Conservation (phyloP, 2,797 vertebrate species). For the Gastrophryne carolinensis region DNA sequence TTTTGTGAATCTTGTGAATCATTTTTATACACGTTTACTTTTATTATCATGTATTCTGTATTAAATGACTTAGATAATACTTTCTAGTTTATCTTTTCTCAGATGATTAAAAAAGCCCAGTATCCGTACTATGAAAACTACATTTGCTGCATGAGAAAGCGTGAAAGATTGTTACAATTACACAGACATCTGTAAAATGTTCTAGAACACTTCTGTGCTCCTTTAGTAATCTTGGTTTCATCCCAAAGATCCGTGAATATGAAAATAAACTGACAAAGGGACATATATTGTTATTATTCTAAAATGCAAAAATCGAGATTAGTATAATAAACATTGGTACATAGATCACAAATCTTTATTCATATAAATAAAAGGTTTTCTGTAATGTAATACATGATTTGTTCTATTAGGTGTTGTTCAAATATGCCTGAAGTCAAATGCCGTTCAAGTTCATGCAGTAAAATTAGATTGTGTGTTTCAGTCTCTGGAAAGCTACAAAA, state of each 20-base stretch:
- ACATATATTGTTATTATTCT: constrained; percentile 14
- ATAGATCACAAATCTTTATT: constrained; percentile 20
- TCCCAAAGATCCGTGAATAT: constrained; percentile 11
- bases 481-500: too few relatives aligned
- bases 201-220: not conserved
- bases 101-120: not conserved
- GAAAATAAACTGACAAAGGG: not conserved
- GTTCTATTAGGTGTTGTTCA: constrained; percentile 12
- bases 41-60: too few relatives aligned
- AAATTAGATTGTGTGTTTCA: too few relatives aligned
- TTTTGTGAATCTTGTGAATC: too few relatives aligned
- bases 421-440: too few relatives aligned
- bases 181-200: not conserved
- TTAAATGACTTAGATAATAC: too few relatives aligned
- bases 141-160: not conserved
- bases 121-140: not conserved
- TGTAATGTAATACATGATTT: constrained; percentile 2
- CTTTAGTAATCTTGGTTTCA: constrained; percentile 3
- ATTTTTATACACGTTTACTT: too few relatives aligned
- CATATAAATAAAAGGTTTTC: constrained; percentile 15
- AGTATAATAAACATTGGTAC: not conserved
- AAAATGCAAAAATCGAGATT: not conserved
- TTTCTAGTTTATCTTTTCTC: not conserved
- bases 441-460: too few relatives aligned
- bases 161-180: not conserved